phyloP scores from a whole-genome alignment of 92 coral and sea anemone species.

The Epizoanthus fatuus region DNA sequence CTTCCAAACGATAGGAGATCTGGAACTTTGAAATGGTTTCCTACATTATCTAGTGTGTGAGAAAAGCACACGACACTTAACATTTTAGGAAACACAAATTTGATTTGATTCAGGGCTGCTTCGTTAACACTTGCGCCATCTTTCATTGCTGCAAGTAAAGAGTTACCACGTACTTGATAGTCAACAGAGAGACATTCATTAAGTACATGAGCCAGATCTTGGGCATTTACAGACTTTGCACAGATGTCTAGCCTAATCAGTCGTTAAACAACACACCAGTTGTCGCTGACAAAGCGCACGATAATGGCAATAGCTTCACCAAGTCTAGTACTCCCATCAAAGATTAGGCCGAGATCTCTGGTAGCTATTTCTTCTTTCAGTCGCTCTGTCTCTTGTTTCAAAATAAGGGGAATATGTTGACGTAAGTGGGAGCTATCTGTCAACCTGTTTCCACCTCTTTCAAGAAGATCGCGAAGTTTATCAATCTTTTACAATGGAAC shows the following conservation, averaged over 20 bases:
- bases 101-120: slow-evolving; percentile 19
- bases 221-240: slow-evolving; percentile 31
- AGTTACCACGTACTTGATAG: slow-evolving; percentile 6
- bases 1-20: slow-evolving; percentile 40
- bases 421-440: slow-evolving; percentile 71
- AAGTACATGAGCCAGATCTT: slow-evolving; percentile 31
- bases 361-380: slow-evolving; percentile 64
- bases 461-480: slow-evolving; percentile 61
- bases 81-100: slow-evolving; percentile 10
- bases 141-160: background rate
- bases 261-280: slow-evolving; percentile 33
- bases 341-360: slow-evolving; percentile 56
- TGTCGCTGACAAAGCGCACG: slow-evolving; percentile 25
- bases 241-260: slow-evolving; percentile 30
- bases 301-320: slow-evolving; percentile 43
- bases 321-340: slow-evolving; percentile 33
- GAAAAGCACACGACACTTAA: background rate
- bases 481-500: slow-evolving; percentile 66
- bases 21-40: background rate
- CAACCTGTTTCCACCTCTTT: slow-evolving; percentile 57
- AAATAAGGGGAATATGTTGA: slow-evolving; percentile 60
- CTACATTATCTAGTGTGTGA: slow-evolving; percentile 9
- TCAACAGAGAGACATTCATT: slow-evolving; percentile 29
- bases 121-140: slow-evolving; percentile 1
- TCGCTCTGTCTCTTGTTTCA: slow-evolving; percentile 60